Conservation (phyloP, 2,113 vertebrate species). For the Micromys minutus region DNA sequence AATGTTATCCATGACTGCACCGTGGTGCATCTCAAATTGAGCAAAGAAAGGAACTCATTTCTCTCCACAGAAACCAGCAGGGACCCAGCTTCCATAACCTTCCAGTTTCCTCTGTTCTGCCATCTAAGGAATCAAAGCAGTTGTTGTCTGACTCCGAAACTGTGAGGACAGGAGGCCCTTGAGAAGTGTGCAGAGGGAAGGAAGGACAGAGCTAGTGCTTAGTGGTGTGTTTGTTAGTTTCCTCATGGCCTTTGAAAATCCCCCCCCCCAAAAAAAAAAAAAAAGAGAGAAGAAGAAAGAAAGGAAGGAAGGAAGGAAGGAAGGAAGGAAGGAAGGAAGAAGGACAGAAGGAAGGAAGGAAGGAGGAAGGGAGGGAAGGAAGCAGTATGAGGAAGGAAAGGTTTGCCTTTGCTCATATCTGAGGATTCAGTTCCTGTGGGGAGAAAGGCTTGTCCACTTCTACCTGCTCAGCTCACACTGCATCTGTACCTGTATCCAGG, state of each 20-base stretch:
- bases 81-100: not conserved
- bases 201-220: not conserved
- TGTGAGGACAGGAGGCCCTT: not conserved
- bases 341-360: no score
- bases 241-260: not conserved
- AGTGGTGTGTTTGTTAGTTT: not conserved
- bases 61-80: slow-evolving; percentile 31
- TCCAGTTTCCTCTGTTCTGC: not conserved
- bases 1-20: not conserved
- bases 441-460: no score
- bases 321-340: no score
- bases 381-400: no score
- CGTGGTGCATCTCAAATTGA: slow-evolving; percentile 53
- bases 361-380: no score
- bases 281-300: no score
- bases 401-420: not conserved
- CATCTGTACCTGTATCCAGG: not conserved
- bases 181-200: not conserved
- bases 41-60: not conserved
- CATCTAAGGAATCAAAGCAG: slow-evolving; percentile 26
- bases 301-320: no score
- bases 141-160: not conserved
- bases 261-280: not conserved
- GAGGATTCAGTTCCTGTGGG: no score
- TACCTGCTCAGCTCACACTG: no score